A percentile compares a stretch with the other conserved stretches of the same genome.
These are phyloP conservation scores for Charina bottae DNA, from an alignment of 2,113 vertebrate genomes.

Conservation along the genomic window DNA sequence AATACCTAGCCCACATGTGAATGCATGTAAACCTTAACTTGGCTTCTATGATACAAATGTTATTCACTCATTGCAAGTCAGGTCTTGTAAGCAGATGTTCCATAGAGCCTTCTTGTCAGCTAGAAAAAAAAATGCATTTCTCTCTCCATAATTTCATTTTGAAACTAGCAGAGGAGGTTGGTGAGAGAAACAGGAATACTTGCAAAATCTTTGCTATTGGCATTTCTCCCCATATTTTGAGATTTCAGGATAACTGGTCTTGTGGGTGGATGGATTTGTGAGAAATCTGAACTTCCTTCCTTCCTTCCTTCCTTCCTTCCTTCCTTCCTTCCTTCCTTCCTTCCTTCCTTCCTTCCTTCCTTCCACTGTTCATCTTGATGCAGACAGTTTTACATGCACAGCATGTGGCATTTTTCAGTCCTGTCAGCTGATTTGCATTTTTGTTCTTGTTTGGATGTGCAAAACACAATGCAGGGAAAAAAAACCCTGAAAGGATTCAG, in stretches of 20 bases:
- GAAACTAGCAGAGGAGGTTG: too few species aligned
- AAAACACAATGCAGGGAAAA: neutral
- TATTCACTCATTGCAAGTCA: neutral
- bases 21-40: fast-evolving
- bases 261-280: neutral
- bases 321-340: too few species aligned
- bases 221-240: neutral
- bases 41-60: neutral
- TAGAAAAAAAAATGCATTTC: fast-evolving
- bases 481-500: neutral
- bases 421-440: neutral
- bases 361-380: neutral
- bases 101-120: too few species aligned
- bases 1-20: fast-evolving
- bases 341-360: too few species aligned
- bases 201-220: too few species aligned
- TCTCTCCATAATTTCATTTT: too few species aligned
- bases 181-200: too few species aligned
- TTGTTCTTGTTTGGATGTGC: neutral
- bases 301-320: too few species aligned
- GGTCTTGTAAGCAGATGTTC: neutral
- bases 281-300: neutral
- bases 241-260: neutral
- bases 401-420: neutral
- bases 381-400: neutral